Evolutionary conservation across 2,888 invertebrate species (phyloP), one percentile per base, ranked within the genome.

Genomic region (Halictus ligatus): DNA sequence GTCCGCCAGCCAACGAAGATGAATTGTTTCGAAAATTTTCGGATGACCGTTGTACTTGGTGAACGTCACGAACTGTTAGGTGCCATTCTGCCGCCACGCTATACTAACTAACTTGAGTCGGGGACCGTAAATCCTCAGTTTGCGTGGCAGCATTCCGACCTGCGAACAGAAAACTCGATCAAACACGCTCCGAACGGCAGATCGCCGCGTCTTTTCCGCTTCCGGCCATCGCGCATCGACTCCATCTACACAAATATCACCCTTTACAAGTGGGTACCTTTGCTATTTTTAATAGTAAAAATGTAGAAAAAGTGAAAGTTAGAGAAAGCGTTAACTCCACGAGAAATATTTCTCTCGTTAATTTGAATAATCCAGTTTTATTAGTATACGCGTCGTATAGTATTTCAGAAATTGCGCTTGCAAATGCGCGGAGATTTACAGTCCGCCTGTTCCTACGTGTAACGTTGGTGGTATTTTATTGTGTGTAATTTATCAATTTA

Each of bases 71-170:
- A 25, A 72, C 40, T 76, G 72, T 58, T 67, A 79, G 77, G 18
- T 85, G 85, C 73, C 82, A 84, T 81, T 71, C 86, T 88, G 94
- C 94, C 94, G 93, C 94, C 94, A 95, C 94, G 94, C 94, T 91
- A 89, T 95, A 95, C 94, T 95, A 95, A 95, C 95, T 95, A 89
- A 91, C 87, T 78, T 92, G 91, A 78, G 93, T 94, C 82, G 93
- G 93, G 75, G 94, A 94, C 85, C 91, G 92, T 80, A 90, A 81
- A 89, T 94, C 94, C 86, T 94, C 94, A 78, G 95, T 95, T 87
- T 95, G 95, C 94, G 95, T 95, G 95, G 95, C 94, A 94, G 93
- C 94, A 92, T 94, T 93, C 92, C 93, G 92, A 80, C 83, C 90
- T 90, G 76, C 3, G 80, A 78, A 83, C 40, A 80, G 13, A 60